Evolutionary conservation across 2,113 vertebrate species (phyloP).

Genomic region (Erythrolamprus reginae): DNA sequence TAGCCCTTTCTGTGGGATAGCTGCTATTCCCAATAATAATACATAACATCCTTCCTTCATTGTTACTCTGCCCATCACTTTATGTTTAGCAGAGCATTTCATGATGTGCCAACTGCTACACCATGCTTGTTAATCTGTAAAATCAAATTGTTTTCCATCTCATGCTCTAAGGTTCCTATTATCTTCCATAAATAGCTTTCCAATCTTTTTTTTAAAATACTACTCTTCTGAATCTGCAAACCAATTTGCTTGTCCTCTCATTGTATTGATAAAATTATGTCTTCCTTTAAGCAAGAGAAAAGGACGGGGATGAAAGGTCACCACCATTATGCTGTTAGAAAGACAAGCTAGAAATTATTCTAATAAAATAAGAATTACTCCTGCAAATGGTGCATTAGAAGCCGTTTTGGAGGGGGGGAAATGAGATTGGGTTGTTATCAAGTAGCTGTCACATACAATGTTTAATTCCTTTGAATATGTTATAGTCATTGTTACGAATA

Average conservation of each 20-base stretch:
- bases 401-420: not conserved
- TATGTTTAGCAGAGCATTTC: not conserved
- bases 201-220: not conserved
- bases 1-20: not conserved
- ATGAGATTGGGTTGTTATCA: not conserved
- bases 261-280: not conserved
- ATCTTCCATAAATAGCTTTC: not conserved
- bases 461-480: not conserved
- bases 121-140: not conserved
- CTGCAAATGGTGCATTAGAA: not conserved
- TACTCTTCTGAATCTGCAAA: not conserved
- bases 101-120: not conserved
- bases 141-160: not conserved
- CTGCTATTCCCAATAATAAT: not conserved
- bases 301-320: not conserved
- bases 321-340: not conserved
- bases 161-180: not conserved
- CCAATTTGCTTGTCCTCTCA: not conserved
- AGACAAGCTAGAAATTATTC: not conserved
- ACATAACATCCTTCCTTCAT: not conserved
- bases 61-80: not conserved
- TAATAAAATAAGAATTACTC: not conserved
- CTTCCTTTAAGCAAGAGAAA: not conserved
- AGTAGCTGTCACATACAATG: not conserved
- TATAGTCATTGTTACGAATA: not conserved